Evolutionary conservation across 2,113 vertebrate genomes (phyloP), one percentile per base, ranked within the genome.

Genomic region (Hyla sarda): DNA sequence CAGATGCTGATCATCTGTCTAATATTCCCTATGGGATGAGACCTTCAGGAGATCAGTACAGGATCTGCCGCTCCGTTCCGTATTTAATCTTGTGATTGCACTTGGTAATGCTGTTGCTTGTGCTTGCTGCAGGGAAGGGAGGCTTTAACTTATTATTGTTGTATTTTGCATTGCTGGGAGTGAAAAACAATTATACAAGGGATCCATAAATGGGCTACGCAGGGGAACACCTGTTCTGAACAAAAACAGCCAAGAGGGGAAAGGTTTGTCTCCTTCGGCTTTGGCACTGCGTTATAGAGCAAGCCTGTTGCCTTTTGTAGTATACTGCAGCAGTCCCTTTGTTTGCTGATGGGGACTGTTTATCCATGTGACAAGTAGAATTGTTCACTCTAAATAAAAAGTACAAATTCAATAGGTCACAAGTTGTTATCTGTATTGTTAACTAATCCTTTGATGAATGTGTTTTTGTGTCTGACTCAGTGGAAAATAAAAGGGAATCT

Each of bases 1-100:
- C 74, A 85, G 84, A 78, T 85, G 84, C 75, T 85, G 84, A 79
- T 85, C 84, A 85, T 85, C 83, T 85, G 83, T 85, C 84, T 85
- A 79, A 85, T 85, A 85, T 85, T 85, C 84, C 84, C 84, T 30
- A 50, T 79, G 84, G 84, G 84, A 69, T 56, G 75, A 71, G 62
- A 45, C 52, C 75, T 85, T 79, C 60, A 28, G 83, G 25, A 84
- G 72, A 76, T 84, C 25, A 47, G 54, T 34, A 37, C 74, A 54
- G 83, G 60, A 85, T 77, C 84, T 69, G 84, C 74, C 47, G 77
- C 41, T 69, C 45, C 67, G 74, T 67, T 85, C 60, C 83, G 67
- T 71, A n/a, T 85, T 85, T 85, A 85, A 85, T 85, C 84, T 79
- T 56, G 84, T 71, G 75, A 85, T 78, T 85, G 74, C 74, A 37